Conservation (phyloP, 2,888 invertebrate genomes). For the Macrosiphum euphorbiae region DNA sequence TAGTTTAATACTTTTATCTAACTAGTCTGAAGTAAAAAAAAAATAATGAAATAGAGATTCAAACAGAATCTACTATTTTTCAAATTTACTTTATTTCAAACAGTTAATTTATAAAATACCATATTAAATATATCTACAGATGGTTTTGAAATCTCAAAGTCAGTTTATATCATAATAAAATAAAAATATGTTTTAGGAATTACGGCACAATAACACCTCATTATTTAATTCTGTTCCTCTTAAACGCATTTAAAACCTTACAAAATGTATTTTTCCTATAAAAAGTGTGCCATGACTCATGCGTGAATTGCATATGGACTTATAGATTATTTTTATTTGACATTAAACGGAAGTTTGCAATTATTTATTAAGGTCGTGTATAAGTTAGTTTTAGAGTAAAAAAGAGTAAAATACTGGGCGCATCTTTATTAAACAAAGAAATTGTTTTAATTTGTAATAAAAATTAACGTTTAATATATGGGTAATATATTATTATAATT, state of each 20-base stretch:
- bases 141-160: no score
- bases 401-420: neutral
- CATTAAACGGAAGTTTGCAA: neutral
- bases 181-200: neutral
- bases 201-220: neutral
- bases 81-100: neutral
- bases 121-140: no score
- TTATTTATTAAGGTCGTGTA: conserved; percentile 42
- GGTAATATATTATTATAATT: neutral
- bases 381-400: neutral
- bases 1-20: neutral
- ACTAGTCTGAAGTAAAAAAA: neutral
- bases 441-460: conserved; percentile 37
- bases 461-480: conserved; percentile 3
- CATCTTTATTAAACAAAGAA: neutral
- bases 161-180: neutral
- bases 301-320: neutral
- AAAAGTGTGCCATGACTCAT: conserved; percentile 5
- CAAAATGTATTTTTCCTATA: neutral
- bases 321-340: conserved; percentile 1
- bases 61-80: neutral
- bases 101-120: neutral
- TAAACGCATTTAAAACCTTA: neutral
- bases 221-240: neutral
- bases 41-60: neutral